Conservation (phyloP, 2,113 vertebrate genomes). For the Okapia johnstoni region DNA sequence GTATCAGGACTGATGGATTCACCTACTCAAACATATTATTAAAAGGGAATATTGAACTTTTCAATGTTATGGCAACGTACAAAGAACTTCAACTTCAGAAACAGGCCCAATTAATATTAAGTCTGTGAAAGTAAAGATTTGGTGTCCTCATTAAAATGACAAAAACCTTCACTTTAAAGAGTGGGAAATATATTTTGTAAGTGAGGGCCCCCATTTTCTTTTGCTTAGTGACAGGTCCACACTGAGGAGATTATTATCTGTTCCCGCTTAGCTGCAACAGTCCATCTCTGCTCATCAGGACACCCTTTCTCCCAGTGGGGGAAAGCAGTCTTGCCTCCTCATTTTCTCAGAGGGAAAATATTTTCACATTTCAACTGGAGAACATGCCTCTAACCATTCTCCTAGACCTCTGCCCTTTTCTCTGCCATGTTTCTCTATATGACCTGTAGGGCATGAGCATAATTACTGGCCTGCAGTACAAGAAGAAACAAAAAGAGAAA, state of each 20-base stretch:
- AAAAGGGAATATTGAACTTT: constrained; percentile 62
- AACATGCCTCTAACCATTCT: constrained; percentile 9
- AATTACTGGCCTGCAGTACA: not conserved
- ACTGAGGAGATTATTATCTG: constrained; percentile 42
- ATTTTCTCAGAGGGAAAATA: constrained; percentile 47
- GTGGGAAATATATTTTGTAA: constrained; percentile 30
- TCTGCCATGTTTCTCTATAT: not conserved
- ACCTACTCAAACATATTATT: constrained; percentile 55
- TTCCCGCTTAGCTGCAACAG: not conserved
- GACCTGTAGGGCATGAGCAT: not conserved
- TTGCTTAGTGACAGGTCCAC: constrained; percentile 21
- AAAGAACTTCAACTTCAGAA: constrained; percentile 52
- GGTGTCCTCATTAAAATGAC: constrained; percentile 62
- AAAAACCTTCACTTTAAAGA: constrained; percentile 52
- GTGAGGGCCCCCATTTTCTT: not conserved
- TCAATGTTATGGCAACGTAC: constrained; percentile 41
- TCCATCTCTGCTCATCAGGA: not conserved
- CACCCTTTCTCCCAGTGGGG: not conserved
- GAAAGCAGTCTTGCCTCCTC: not conserved
- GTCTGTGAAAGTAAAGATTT: constrained; percentile 47
- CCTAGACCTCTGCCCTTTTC: constrained; percentile 31
- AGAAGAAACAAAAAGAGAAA: constrained; percentile 21
- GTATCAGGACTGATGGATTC: constrained; percentile 26
- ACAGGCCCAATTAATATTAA: constrained; percentile 57
- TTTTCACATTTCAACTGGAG: constrained; percentile 42